A percentile compares a stretch with the other conserved stretches of the same genome.
Evolutionary conservation across 2,888 invertebrate genomes (phyloP).

Genomic region (Himalopsyche kuldschensis): DNA sequence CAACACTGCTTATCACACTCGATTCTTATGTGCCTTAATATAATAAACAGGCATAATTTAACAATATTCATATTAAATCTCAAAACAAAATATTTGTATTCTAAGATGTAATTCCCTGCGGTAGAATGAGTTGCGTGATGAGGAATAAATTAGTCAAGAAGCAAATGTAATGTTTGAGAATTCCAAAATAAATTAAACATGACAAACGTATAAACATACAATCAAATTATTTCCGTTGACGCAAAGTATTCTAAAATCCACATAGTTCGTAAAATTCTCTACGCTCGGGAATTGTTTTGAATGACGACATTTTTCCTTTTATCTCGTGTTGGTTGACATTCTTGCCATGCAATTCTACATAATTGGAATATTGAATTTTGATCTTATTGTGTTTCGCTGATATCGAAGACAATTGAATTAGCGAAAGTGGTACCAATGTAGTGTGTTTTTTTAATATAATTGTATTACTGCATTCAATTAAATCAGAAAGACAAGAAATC

Average conservation of each 20-base stretch:
- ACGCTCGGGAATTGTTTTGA: neutral
- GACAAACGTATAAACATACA: neutral
- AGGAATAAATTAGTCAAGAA: conserved; percentile 31
- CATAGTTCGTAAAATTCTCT: conserved; percentile 13
- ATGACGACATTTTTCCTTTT: neutral
- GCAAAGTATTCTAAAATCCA: neutral
- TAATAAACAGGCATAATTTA: neutral
- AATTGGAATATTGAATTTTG: neutral
- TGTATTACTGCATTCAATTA: no score
- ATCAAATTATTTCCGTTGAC: neutral
- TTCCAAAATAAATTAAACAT: conserved; percentile 18
- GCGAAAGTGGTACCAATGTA: no score
- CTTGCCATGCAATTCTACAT: neutral
- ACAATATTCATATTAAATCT: neutral
- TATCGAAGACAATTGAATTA: neutral
- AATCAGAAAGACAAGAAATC: no score
- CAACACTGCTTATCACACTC: neutral
- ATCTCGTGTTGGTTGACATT: neutral
- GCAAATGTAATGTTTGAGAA: conserved; percentile 25
- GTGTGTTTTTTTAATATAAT: no score
- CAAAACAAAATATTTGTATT: neutral
- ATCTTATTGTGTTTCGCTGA: neutral
- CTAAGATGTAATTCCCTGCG: conserved; percentile 4
- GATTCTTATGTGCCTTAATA: neutral
- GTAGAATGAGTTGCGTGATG: conserved; percentile 18